phyloP scores from a whole-genome alignment of 2,888 invertebrate species.

The Onthophagus sagittarius region DNA sequence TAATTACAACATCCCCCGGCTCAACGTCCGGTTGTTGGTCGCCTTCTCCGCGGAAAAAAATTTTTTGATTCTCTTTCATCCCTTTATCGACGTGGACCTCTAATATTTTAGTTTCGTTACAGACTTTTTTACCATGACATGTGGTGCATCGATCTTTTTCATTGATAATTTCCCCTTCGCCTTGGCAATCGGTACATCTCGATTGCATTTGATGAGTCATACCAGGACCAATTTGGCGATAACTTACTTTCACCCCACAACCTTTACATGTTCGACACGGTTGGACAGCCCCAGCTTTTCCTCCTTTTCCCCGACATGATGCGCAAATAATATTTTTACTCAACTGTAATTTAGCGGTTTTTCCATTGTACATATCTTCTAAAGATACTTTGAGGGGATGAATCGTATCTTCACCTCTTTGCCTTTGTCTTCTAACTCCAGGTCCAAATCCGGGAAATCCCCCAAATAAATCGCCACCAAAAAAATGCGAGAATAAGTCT shows the following conservation, averaged over 20 bases:
- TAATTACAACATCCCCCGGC: slow-evolving; percentile 85
- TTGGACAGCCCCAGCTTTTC: slow-evolving; percentile 63
- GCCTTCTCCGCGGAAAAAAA: slow-evolving; percentile 83
- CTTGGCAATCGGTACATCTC: slow-evolving; percentile 61
- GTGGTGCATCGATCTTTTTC: slow-evolving; percentile 79
- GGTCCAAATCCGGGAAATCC: slow-evolving; percentile 51
- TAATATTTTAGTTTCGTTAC: slow-evolving; percentile 76
- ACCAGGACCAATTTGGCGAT: slow-evolving; percentile 61
- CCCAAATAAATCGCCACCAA: slow-evolving; percentile 66
- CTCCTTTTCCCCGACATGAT: slow-evolving; percentile 73
- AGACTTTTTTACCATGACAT: slow-evolving; percentile 75
- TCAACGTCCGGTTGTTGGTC: slow-evolving; percentile 85
- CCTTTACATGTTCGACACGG: slow-evolving; percentile 74
- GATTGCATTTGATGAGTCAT: slow-evolving; percentile 63
- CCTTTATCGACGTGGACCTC: slow-evolving; percentile 82
- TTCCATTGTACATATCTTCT: slow-evolving; percentile 89
- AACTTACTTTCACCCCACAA: slow-evolving; percentile 69
- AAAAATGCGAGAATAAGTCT: slow-evolving; percentile 65
- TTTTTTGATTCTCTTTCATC: slow-evolving; percentile 81
- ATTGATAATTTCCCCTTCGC: slow-evolving; percentile 69
- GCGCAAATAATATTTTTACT: slow-evolving; percentile 79
- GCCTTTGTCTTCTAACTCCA: slow-evolving; percentile 53
- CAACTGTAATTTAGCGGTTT: slow-evolving; percentile 75
- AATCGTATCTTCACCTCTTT: slow-evolving; percentile 78
- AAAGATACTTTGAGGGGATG: slow-evolving; percentile 74